A percentile compares a stretch with the other conserved stretches of the same genome.
These are phyloP conservation scores for Corythoichthys intestinalis DNA, from an alignment of 2,113 vertebrate genomes.

Conservation along the genomic window DNA sequence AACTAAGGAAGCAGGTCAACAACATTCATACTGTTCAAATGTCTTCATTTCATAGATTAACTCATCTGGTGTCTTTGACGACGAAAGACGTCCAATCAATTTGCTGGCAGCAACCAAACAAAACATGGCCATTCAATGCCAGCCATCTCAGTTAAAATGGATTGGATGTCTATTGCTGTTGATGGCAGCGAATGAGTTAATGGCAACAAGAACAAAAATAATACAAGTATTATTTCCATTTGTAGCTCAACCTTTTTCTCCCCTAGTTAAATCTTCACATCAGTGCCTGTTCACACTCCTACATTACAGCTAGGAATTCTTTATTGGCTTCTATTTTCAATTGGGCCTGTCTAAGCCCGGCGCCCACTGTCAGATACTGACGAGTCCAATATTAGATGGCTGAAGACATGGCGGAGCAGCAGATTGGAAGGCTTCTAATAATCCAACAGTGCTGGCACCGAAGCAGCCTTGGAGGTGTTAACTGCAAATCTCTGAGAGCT, in stretches of 20 bases:
- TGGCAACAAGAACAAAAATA: background rate
- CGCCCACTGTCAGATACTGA: slow-evolving; percentile 2
- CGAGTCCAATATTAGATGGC: slow-evolving; percentile 19
- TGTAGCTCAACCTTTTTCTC: background rate
- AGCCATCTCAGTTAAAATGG: too few species aligned
- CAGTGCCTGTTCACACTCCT: background rate
- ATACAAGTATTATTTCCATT: background rate
- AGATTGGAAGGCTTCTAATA: slow-evolving; percentile 48
- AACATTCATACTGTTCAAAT: too few species aligned
- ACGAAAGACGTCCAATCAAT: too few species aligned
- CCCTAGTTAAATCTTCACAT: background rate
- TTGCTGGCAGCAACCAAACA: too few species aligned
- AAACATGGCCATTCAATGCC: too few species aligned
- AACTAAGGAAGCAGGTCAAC: too few species aligned
- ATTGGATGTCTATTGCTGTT: too few species aligned
- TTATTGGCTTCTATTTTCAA: slow-evolving; percentile 20
- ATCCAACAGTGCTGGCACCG: slow-evolving; percentile 42
- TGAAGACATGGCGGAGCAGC: slow-evolving; percentile 14
- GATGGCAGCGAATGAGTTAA: background rate
- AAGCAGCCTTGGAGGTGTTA: slow-evolving; percentile 45
- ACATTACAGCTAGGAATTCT: background rate
- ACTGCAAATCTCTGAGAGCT: slow-evolving; percentile 42
- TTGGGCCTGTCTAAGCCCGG: slow-evolving; percentile 4
- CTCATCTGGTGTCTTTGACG: too few species aligned
- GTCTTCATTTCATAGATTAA: too few species aligned